phyloP scores from a whole-genome alignment of 2,797 vertebrate species.

The Tenualosa ilisha region DNA sequence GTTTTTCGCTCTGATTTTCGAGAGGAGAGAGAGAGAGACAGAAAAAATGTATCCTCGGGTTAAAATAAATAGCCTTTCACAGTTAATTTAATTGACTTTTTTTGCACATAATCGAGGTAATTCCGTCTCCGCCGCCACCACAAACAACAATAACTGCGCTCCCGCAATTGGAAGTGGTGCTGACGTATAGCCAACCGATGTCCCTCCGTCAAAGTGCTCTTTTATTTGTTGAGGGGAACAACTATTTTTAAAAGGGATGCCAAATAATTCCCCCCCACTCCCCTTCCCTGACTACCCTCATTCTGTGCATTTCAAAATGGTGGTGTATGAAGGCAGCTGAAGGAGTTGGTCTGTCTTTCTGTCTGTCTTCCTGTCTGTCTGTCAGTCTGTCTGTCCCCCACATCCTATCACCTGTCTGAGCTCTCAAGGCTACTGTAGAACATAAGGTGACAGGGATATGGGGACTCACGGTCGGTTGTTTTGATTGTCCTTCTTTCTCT shows the following conservation, averaged over 20 bases:
- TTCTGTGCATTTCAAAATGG: constrained; percentile 1
- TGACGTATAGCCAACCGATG: constrained; percentile 43
- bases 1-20: constrained; percentile 62
- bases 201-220: constrained; percentile 48
- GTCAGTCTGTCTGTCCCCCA: not conserved
- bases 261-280: not conserved
- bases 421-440: not conserved
- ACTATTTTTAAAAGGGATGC: not conserved
- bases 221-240: constrained; percentile 27
- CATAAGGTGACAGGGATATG: not conserved
- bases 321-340: not conserved
- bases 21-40: constrained; percentile 59
- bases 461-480: not conserved
- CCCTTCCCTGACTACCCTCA: not conserved
- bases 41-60: constrained; percentile 78
- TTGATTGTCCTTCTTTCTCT: not conserved
- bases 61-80: constrained; percentile 84
- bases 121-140: constrained; percentile 71
- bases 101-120: constrained; percentile 80
- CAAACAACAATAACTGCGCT: constrained; percentile 77
- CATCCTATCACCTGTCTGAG: not conserved
- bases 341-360: not conserved
- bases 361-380: not conserved
- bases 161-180: constrained; percentile 66
- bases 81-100: constrained; percentile 85